Evolutionary conservation across 2,797 vertebrate genomes (phyloP), one percentile per base, ranked within the genome.

Genomic region (Lepilemur ruficaudatus): DNA sequence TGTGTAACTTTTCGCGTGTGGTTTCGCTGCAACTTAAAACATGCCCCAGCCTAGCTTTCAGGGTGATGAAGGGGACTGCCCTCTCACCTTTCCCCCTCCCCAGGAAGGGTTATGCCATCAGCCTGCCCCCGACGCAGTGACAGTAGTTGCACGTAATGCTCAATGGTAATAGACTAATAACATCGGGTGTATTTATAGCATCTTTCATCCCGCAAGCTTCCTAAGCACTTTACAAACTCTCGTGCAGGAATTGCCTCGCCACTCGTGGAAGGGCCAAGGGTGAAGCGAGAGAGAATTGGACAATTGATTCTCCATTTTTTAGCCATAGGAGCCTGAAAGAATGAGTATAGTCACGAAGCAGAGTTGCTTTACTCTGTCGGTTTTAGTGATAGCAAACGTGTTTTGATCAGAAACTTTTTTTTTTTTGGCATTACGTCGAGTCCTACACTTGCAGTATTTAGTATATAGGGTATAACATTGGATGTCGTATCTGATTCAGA

Each of bases 1-100:
- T 81, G 86, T 81, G 57, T 48, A 98, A 98, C 96, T 98, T 97
- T 94, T 23, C 85, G 59, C 81, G 15, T 83, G 93, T 6, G 89
- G 43, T 41, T n/a, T 79, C 81, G 8, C 43, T 48, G 89, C 67
- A 38, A 15, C 11, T 75, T 15, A 0, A 41, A 25, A 30, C 22
- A 43, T 14, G 11, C 41, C 7, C 69, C 20, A 0, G 32, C 43
- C 55, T 9, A 0, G 57, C 65, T 57, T 15, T 6, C 0, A 6
- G 32, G n/a, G 20, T 3, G 61, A 23, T n/a, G 91, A 32, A 7
- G 59, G 17, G 82, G 32, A 22, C 63, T 5, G 61, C 4, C 18
- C 48, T 28, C 38, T 28, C 30, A 4, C 46, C 12, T 23, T 50
- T 6, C 4, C n/a, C 41, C 38, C 3, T 43, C 1, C 61, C 15